Evolutionary conservation across 2,113 vertebrate genomes (phyloP).

Genomic region (Colius striatus): DNA sequence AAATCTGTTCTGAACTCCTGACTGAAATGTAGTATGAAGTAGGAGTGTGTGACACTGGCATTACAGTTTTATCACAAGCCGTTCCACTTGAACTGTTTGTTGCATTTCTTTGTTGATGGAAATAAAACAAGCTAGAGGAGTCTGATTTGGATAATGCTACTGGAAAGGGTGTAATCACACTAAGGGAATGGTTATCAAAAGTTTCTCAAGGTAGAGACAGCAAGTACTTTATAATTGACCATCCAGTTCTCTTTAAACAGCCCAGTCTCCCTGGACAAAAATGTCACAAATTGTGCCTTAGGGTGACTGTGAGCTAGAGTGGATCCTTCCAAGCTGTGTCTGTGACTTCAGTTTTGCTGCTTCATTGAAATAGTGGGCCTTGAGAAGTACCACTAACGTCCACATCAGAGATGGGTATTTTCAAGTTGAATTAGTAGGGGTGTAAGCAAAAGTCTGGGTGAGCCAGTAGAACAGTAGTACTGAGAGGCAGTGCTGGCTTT

Average conservation of each 20-base stretch:
- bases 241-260: background rate
- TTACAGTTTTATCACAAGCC: background rate
- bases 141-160: background rate
- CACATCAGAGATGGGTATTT: background rate
- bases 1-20: background rate
- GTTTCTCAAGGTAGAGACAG: background rate
- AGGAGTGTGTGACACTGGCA: conserved; percentile 4
- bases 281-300: background rate
- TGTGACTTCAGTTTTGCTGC: background rate
- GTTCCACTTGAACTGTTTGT: background rate
- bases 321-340: background rate
- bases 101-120: background rate
- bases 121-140: background rate
- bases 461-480: background rate
- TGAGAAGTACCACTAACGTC: background rate
- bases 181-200: background rate
- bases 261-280: background rate
- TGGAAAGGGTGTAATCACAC: background rate
- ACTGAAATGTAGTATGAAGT: background rate
- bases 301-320: background rate
- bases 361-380: background rate
- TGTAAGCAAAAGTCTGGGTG: background rate
- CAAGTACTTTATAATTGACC: background rate
- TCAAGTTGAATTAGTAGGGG: background rate
- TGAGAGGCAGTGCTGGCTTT: background rate